A percentile compares a stretch with the other conserved stretches of the same genome.
Evolutionary conservation across 2,113 vertebrate species (phyloP).

Genomic region (Caloenas nicobarica): DNA sequence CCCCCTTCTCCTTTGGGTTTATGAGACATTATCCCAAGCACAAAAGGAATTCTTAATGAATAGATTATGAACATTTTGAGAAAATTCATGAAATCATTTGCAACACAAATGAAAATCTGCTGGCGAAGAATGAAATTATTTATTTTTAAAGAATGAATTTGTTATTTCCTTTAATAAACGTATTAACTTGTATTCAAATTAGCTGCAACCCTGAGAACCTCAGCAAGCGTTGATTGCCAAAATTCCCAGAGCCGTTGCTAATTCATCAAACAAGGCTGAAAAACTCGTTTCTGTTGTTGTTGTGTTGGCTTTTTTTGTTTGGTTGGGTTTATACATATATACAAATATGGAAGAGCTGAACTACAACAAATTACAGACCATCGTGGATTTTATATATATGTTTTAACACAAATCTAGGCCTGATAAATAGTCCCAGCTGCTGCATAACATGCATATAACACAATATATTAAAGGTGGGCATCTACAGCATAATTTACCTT

Average conservation of each 20-base stretch:
- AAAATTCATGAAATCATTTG: background rate
- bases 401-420: background rate
- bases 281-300: background rate
- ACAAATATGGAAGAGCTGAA: background rate
- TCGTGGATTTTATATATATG: background rate
- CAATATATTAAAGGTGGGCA: background rate
- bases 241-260: background rate
- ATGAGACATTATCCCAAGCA: background rate
- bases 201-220: background rate
- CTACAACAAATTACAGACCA: background rate
- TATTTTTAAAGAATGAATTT: background rate
- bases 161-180: background rate
- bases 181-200: background rate
- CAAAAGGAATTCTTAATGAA: background rate
- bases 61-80: background rate
- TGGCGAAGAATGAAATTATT: background rate
- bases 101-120: background rate
- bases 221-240: background rate
- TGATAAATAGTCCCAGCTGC: background rate
- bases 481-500: background rate
- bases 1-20: background rate
- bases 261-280: background rate
- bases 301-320: no score
- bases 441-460: fast-evolving
- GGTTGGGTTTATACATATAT: no score